Percentiles rank a stretch among this genome's conserved stretches.
phyloP scores from a whole-genome alignment of 2,113 vertebrate species.

The Ranitomeya imitator region DNA sequence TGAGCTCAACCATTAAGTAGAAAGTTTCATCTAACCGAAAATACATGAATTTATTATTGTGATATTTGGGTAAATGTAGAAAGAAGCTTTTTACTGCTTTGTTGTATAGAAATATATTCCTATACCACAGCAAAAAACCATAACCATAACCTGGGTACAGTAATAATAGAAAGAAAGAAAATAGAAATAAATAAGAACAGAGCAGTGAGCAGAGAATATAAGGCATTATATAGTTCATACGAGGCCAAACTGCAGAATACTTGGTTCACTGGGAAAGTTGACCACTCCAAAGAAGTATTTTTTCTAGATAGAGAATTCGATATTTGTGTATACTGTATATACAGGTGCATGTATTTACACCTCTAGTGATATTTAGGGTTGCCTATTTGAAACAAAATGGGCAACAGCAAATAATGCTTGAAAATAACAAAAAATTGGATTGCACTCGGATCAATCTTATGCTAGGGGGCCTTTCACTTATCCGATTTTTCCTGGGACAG shows the following conservation, averaged over 20 bases:
- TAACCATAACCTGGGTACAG: neutral
- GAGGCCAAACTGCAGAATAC: neutral
- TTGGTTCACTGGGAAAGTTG: too few relatives aligned
- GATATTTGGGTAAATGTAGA: neutral
- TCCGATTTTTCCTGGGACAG: too few relatives aligned
- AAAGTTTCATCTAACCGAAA: neutral
- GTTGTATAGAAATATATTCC: neutral
- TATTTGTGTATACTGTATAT: too few relatives aligned
- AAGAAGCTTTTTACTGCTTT: neutral
- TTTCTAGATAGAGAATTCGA: too few relatives aligned
- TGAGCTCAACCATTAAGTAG: neutral
- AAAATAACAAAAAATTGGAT: too few relatives aligned
- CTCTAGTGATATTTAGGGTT: too few relatives aligned
- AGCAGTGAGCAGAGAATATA: neutral
- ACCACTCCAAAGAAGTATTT: too few relatives aligned
- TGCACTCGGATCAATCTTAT: too few relatives aligned
- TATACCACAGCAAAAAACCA: neutral
- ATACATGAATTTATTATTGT: neutral
- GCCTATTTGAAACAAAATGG: too few relatives aligned
- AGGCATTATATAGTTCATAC: neutral
- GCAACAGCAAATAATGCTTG: too few relatives aligned
- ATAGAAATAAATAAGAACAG: neutral
- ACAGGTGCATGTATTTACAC: too few relatives aligned
- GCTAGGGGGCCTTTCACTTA: too few relatives aligned
- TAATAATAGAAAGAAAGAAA: neutral